phyloP scores from a whole-genome alignment of 2,113 vertebrate species.

The Plotosus lineatus region DNA sequence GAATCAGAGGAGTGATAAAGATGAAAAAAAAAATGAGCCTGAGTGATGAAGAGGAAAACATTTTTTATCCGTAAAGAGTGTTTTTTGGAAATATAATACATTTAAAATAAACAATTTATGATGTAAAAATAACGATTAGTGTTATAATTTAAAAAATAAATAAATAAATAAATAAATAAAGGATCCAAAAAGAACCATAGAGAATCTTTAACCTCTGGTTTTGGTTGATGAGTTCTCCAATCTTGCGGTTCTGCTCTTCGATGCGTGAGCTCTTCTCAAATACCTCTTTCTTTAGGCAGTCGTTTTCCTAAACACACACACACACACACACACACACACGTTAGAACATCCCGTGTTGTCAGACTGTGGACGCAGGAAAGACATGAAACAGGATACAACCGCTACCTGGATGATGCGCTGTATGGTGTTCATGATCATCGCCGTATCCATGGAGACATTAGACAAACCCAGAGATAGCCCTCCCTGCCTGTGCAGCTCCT shows the following conservation, averaged over 20 bases:
- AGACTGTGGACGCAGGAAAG: not conserved
- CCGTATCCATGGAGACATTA: constrained; percentile 88
- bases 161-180: not conserved
- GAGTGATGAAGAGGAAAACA: no score
- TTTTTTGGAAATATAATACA: no score
- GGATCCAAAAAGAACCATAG: not conserved
- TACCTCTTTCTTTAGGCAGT: constrained; percentile 92
- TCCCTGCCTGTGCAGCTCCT: constrained; percentile 83
- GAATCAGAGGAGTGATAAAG: no score
- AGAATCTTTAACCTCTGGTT: constrained; percentile 86
- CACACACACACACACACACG: not conserved
- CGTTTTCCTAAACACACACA: constrained; percentile 82
- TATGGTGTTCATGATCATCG: constrained; percentile 93
- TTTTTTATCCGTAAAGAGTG: no score
- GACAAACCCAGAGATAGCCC: constrained; percentile 72
- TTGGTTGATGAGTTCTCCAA: constrained; percentile 88
- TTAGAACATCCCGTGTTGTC: not conserved
- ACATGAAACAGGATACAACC: not conserved
- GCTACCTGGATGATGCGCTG: constrained; percentile 91
- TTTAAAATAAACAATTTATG: no score
- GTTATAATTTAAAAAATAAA: not conserved
- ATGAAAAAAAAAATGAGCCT: no score
- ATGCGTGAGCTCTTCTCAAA: constrained; percentile 93
- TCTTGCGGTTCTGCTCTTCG: constrained; percentile 95
- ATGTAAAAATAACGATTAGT: not conserved